Conservation (phyloP, 1,140 invertebrate genomes). For the Leptopilina clavipes region DNA sequence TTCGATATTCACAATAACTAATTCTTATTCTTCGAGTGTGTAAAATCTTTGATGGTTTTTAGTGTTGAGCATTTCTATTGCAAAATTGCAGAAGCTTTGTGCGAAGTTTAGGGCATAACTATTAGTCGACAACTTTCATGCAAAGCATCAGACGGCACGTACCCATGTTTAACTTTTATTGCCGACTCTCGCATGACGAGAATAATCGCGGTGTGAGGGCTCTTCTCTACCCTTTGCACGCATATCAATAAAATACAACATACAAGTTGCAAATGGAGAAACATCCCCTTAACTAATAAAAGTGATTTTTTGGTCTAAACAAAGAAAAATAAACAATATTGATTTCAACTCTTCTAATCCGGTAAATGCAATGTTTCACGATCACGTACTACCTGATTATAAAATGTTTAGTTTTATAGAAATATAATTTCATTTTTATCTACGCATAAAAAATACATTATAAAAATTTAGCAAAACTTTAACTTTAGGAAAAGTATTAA, state of each 20-base stretch:
- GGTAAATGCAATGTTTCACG: too few relatives aligned
- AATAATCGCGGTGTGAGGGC: slow-evolving; percentile 65
- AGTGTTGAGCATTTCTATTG: neutral
- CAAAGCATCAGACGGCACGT: slow-evolving; percentile 61
- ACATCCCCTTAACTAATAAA: neutral
- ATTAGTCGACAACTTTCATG: slow-evolving; percentile 59
- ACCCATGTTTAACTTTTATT: slow-evolving; percentile 68
- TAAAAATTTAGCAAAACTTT: too few relatives aligned
- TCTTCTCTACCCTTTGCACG: slow-evolving; percentile 48
- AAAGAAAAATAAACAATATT: neutral
- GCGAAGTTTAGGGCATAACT: slow-evolving; percentile 49
- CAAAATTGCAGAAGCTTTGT: slow-evolving; percentile 42
- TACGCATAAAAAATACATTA: too few relatives aligned
- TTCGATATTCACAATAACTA: too few relatives aligned
- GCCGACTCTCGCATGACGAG: slow-evolving; percentile 64
- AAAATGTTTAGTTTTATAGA: too few relatives aligned
- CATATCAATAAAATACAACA: slow-evolving; percentile 49
- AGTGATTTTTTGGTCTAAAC: neutral
- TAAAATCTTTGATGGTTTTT: neutral
- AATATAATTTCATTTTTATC: too few relatives aligned
- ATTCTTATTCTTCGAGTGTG: neutral
- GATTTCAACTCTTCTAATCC: too few relatives aligned
- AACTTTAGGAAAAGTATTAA: too few relatives aligned
- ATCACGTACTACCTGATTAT: too few relatives aligned
- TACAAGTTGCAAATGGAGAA: slow-evolving; percentile 2